phyloP scores from a whole-genome alignment of 2,888 invertebrate species.

The Agriopis marginaria region DNA sequence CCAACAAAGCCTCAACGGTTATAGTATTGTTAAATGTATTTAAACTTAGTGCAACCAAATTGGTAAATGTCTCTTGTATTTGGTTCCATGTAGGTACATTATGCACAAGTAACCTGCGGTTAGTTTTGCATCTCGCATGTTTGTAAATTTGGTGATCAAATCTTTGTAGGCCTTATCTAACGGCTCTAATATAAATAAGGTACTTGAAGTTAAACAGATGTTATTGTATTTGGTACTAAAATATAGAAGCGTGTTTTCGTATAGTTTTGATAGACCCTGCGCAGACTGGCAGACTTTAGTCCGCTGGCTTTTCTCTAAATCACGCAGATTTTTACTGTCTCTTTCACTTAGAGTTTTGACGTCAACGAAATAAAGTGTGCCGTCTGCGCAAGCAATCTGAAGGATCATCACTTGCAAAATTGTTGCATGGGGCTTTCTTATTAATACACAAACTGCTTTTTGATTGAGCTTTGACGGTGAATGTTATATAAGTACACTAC shows the following conservation, averaged over 20 bases:
- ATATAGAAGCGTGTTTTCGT: slow-evolving; percentile 24
- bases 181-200: slow-evolving; percentile 43
- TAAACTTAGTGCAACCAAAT: too few relatives aligned
- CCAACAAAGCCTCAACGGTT: too few relatives aligned
- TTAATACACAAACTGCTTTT: slow-evolving; percentile 8
- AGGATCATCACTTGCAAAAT: slow-evolving; percentile 37
- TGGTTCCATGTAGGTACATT: background rate
- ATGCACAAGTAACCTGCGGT: background rate
- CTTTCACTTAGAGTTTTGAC: background rate
- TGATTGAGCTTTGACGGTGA: background rate
- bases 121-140: slow-evolving; percentile 3
- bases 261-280: slow-evolving; percentile 4
- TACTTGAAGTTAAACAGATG: slow-evolving; percentile 33
- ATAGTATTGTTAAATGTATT: too few relatives aligned
- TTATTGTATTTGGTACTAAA: slow-evolving; percentile 32
- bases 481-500: background rate
- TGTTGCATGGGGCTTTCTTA: slow-evolving; percentile 8
- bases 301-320: background rate
- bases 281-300: background rate
- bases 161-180: slow-evolving; percentile 34
- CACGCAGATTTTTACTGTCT: background rate
- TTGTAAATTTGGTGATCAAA: slow-evolving; percentile 45
- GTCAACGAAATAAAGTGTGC: background rate
- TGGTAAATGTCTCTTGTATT: background rate
- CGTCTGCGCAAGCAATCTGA: slow-evolving; percentile 21